Evolutionary conservation across 1,140 invertebrate genomes (phyloP).

Genomic region (Dryas iulia): DNA sequence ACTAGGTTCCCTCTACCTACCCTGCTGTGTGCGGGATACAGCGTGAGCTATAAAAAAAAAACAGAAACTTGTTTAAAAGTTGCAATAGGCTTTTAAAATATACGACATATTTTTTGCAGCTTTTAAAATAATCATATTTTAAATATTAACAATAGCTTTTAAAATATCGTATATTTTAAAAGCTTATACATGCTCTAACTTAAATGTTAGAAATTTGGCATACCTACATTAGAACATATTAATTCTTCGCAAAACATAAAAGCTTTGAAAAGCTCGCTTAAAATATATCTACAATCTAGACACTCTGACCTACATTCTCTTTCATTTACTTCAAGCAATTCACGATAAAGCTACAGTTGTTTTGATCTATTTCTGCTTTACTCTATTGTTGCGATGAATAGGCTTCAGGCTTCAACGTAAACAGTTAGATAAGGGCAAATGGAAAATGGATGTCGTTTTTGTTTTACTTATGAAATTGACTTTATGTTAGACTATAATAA

Average conservation of each 20-base stretch:
- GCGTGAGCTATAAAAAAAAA: no score
- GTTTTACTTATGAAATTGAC: neutral
- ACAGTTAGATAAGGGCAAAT: neutral
- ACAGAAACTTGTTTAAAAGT: no score
- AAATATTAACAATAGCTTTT: no score
- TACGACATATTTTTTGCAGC: no score
- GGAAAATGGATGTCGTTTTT: neutral
- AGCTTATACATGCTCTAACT: no score
- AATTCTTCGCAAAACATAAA: neutral
- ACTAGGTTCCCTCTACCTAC: no score
- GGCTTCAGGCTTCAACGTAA: neutral
- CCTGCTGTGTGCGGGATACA: no score
- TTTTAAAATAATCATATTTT: no score
- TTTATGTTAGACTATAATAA: neutral
- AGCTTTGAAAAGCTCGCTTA: neutral
- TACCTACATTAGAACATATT: neutral
- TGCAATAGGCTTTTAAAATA: no score
- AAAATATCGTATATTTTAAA: no score
- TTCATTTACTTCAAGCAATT: neutral
- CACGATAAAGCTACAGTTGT: neutral
- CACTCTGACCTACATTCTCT: neutral
- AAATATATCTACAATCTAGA: conserved; percentile 1
- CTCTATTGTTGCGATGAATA: neutral
- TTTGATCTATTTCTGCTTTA: neutral
- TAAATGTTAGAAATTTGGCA: neutral